Evolutionary conservation across 2,113 vertebrate species (phyloP).

Genomic region (Coturnix japonica): DNA sequence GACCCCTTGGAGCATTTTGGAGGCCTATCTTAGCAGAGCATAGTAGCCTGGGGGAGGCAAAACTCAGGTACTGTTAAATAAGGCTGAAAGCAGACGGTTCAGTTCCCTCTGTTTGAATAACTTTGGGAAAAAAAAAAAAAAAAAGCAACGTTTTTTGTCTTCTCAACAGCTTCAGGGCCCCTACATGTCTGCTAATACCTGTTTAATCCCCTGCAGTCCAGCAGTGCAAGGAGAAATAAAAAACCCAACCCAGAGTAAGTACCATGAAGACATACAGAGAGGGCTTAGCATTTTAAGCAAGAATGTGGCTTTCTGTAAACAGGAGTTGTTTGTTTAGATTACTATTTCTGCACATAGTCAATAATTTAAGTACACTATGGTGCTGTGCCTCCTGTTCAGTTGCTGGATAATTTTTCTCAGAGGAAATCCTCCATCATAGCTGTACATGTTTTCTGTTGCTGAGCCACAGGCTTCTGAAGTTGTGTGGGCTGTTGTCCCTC

Average conservation of each 20-base stretch:
- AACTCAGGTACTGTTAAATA: slow-evolving; percentile 22
- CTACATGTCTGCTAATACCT: background rate
- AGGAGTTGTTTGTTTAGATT: background rate
- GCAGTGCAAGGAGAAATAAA: background rate
- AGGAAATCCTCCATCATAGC: background rate
- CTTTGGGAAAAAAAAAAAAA: background rate
- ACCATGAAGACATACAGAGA: background rate
- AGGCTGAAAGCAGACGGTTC: background rate
- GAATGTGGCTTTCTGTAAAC: background rate
- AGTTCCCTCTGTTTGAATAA: background rate
- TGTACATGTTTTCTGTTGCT: background rate
- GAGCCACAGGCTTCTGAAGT: background rate
- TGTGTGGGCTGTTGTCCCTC: background rate
- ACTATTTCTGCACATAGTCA: background rate
- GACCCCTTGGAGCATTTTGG: background rate
- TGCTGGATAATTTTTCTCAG: background rate
- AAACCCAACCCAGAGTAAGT: background rate
- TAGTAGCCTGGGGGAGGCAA: background rate
- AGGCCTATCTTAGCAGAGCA: background rate
- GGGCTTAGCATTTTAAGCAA: background rate
- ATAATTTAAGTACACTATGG: background rate
- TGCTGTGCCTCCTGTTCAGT: background rate
- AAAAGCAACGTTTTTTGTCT: background rate
- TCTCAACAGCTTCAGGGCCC: background rate
- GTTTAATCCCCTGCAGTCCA: background rate